Base-by-base conservation (phyloP, 2,797 vertebrate genomes). In the Sebastes taczanowskii region DNA sequence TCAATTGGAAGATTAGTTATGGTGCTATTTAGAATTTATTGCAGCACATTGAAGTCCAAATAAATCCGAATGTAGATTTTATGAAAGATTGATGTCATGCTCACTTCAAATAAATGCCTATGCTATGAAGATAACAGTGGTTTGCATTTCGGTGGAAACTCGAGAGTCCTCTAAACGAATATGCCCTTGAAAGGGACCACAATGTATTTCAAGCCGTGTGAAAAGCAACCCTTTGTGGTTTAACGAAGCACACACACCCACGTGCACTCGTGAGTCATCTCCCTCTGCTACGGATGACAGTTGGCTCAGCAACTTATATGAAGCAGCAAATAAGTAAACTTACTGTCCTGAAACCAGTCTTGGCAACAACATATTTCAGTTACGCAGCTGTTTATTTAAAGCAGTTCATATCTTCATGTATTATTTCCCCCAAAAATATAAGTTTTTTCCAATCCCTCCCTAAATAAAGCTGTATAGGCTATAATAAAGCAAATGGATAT, bases 131-230 rank as follows among this genome's bases (percentile, higher is more conserved):
- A 83, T 71, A 70, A 84, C 38, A 60, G 63, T 18, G 14, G 52
- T 78, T 80, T 81, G 49, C 60, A 79, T 78, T 84, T 78, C 72
- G 60, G 46, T 70, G 73, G 14, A 84, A 74, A 72, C 68, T 81
- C 53, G 66, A 71, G 71, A 75, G 69, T 77, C 38, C 67, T 83
- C 56, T 22, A 27, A 59, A 70, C 55, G 53, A 85, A 76, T 64
- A 55, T 70, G 72, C 14, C 29, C 81, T 83, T 88, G 59, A 91
- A 86, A 84, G 58, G 25, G 74, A 77, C 69, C 74, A 62, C 29
- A 63, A 25, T 77, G 62, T 73, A 68, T 86, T 87, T 80, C 55
- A 75, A 52, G 53, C 22, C 38, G 66, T 69, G 64, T 84, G 75
- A 78, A 76, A 75, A 86, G 6, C 52, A 30, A 27, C 13, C 64